Base-by-base conservation (phyloP, 2,888 invertebrate genomes). In the Tolmerus cingulatus region DNA sequence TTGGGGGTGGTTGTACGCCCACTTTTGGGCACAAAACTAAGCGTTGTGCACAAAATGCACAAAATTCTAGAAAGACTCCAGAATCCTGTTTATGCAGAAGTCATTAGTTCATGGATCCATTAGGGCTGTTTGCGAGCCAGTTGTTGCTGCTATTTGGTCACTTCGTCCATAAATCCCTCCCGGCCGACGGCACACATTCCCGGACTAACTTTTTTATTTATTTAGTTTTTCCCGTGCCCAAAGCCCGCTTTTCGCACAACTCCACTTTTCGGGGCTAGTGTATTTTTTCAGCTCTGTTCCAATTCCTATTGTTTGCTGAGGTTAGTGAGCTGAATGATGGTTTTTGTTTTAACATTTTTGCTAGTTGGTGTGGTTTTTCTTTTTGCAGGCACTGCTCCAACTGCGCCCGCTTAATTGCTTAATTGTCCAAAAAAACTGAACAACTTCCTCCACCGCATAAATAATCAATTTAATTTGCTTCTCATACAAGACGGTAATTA, bases 51-150 rank as follows among this genome's bases (percentile, higher is more conserved):
- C 43, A 78, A 43, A 78, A 76, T 76, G 34, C 76, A 76, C 37
- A 76, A 43, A 43, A 43, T 40, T 78, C 43, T 23, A 19, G 78
- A 78, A 78, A 43, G 19, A 40, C 43, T 78, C 78, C 8, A 43
- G 78, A 40, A 23, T 78, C 23, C 66, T 23, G 78, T 78, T 78
- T 78, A 40, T 78, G 78, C 46, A 78, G 78, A 43, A 78, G 78
- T 78, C 78, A 78, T 78, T 46, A 78, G 78, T 78, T 78, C 78
- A 78, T 78, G 78, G 43, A 78, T 78, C 78, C 78, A 78, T 78
- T 78, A 78, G 43, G 43, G 78, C 78, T 43, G 43, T 78, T 78
- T 78, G 78, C 78, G 14, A 43, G 23, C 37, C 43, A 78, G 43
- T 78, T 78, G 78, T 40, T 43, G 43, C 78, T 66, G 66, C 23